Evolutionary conservation across 2,888 invertebrate genomes (phyloP).

Genomic region (Epirrhoe alternata): DNA sequence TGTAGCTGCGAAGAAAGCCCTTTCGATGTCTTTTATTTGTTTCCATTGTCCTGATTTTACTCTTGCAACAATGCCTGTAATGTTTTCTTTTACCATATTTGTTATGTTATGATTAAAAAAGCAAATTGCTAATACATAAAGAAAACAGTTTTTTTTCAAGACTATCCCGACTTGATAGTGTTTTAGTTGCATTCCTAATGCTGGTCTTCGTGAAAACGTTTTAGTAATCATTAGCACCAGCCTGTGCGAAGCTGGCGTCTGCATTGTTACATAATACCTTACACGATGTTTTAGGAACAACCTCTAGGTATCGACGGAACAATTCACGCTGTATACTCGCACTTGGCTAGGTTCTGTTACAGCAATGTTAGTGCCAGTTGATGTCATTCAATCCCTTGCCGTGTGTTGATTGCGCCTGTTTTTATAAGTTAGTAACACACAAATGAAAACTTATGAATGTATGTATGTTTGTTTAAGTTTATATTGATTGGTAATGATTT

Average conservation of each 20-base stretch:
- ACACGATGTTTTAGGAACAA: not conserved
- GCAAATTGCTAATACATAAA: not conserved
- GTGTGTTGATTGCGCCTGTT: not conserved
- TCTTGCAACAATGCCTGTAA: conserved; percentile 11
- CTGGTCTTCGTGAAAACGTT: conserved; percentile 8
- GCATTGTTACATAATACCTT: not conserved
- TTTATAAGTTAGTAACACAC: not conserved
- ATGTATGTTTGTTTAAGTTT: too few species aligned
- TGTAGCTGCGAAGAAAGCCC: conserved; percentile 9
- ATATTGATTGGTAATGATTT: too few species aligned
- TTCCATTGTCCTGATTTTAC: conserved; percentile 12
- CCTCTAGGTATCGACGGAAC: not conserved
- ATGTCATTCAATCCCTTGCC: not conserved
- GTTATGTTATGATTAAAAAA: not conserved
- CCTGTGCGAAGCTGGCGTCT: conserved; percentile 6
- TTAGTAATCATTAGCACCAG: conserved; percentile 16
- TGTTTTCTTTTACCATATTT: not conserved
- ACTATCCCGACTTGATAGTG: not conserved
- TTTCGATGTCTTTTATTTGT: conserved; percentile 18
- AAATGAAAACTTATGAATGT: too few species aligned
- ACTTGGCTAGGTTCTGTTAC: not conserved
- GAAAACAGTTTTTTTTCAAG: not conserved
- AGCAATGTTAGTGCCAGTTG: not conserved
- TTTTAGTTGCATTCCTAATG: conserved; percentile 4
- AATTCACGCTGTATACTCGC: not conserved